Percentiles rank a stretch among this genome's conserved stretches.
These are phyloP conservation scores for Aplidium turbinatum DNA, from an alignment of 23 tunicate genomes.

Conservation along the genomic window DNA sequence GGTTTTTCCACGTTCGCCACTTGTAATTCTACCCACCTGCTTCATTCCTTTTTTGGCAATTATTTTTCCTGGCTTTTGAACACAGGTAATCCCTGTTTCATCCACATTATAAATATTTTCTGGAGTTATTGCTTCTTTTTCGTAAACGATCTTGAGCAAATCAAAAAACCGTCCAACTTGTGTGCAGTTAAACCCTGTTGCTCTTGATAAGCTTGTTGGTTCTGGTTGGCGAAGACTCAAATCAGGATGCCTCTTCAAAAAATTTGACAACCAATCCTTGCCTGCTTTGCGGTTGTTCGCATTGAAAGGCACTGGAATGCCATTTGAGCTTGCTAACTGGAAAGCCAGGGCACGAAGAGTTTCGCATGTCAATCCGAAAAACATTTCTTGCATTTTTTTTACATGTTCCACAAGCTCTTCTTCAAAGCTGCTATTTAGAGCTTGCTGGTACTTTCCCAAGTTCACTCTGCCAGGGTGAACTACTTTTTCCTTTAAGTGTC, in stretches of 20 bases:
- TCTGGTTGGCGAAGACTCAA: slow-evolving; percentile 24
- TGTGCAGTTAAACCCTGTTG: slow-evolving; percentile 12
- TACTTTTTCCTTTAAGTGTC: slow-evolving; percentile 2
- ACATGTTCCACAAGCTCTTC: slow-evolving; percentile 3
- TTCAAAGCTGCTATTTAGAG: not conserved
- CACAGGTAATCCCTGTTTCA: slow-evolving; percentile 29
- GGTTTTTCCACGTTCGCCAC: slow-evolving; percentile 19
- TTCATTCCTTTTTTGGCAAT: slow-evolving; percentile 17
- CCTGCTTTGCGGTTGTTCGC: not conserved
- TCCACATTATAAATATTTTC: slow-evolving; percentile 9
- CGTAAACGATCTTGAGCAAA: not conserved
- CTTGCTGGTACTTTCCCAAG: not conserved
- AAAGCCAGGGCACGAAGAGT: not conserved
- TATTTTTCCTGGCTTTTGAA: slow-evolving; percentile 21
- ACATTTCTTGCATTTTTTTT: slow-evolving; percentile 13
- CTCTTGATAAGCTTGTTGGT: slow-evolving; percentile 25
- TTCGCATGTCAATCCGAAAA: not conserved
- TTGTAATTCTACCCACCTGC: slow-evolving; percentile 16
- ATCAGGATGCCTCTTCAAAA: slow-evolving; percentile 9
- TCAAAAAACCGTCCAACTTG: not conserved
- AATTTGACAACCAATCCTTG: not conserved
- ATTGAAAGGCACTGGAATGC: slow-evolving; percentile 12
- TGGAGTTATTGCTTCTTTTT: slow-evolving; percentile 1
- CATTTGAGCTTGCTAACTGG: not conserved
- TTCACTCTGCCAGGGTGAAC: slow-evolving; percentile 1